Percentiles rank a stretch among this genome's conserved stretches.
Conservation (phyloP, 1,140 invertebrate species). For the Coenobita brevimanus region DNA sequence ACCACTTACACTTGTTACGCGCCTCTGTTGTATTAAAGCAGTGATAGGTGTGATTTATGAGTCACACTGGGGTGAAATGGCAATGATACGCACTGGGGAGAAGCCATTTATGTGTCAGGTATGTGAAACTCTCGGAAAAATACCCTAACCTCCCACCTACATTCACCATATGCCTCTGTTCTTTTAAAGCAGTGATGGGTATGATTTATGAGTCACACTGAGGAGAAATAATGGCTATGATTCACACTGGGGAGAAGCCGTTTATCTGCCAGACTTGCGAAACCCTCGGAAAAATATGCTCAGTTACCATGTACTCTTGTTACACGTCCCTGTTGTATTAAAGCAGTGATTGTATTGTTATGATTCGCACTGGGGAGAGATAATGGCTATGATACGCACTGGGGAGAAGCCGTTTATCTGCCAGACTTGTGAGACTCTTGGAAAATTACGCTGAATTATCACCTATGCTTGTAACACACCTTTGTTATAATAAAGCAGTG, state of each 20-base stretch:
- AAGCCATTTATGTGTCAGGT: constrained; percentile 39
- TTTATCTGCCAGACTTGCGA: constrained; percentile 38
- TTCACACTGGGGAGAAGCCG: constrained; percentile 34
- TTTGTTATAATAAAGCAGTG: too few species aligned
- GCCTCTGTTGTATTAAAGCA: neutral
- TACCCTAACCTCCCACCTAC: constrained; percentile 38
- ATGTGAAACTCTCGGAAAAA: constrained; percentile 38
- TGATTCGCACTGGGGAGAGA: constrained; percentile 25
- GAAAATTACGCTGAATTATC: too few species aligned
- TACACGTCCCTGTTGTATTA: constrained; percentile 4
- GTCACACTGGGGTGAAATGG: too few species aligned
- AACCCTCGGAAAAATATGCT: constrained; percentile 37
- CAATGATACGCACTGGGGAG: constrained; percentile 43
- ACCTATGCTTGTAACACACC: too few species aligned
- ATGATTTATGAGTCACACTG: too few species aligned
- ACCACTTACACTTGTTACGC: constrained; percentile 32
- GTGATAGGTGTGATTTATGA: too few species aligned
- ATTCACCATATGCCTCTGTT: constrained; percentile 4
- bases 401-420: constrained; percentile 36
- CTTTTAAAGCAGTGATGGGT: neutral
- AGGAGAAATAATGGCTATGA: constrained; percentile 22
- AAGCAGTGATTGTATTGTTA: neutral
- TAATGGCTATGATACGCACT: constrained; percentile 39
- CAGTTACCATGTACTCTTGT: constrained; percentile 30
- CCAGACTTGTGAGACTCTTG: constrained; percentile 26